phyloP scores from a whole-genome alignment of 1,140 invertebrate species.

The Halictus rubicundus region DNA sequence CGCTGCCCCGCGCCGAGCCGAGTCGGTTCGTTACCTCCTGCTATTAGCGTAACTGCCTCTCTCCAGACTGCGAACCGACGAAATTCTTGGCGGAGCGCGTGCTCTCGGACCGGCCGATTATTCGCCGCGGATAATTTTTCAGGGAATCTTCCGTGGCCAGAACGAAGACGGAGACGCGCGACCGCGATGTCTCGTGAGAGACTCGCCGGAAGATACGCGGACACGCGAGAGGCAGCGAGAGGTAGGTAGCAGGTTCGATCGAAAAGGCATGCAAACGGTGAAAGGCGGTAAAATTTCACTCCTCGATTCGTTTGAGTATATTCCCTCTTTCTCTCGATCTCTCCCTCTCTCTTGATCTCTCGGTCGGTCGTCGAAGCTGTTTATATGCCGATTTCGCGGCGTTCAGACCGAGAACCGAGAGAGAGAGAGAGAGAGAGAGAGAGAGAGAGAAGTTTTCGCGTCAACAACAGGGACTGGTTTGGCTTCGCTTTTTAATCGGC shows the following conservation, averaged over 20 bases:
- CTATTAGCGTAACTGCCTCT: slow-evolving; percentile 9
- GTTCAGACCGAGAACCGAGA: slow-evolving; percentile 32
- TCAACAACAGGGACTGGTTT: slow-evolving; percentile 55
- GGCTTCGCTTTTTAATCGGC: slow-evolving; percentile 63
- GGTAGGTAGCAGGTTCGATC: slow-evolving; percentile 47
- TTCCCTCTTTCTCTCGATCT: too few relatives aligned
- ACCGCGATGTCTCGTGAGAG: background rate
- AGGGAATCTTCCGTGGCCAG: too few relatives aligned
- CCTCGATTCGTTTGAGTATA: slow-evolving; percentile 54
- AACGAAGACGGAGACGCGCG: background rate
- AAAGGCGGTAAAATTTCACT: slow-evolving; percentile 69
- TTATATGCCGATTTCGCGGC: slow-evolving; percentile 50
- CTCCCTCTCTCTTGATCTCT: background rate
- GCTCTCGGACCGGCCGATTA: slow-evolving; percentile 14
- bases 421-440: too few relatives aligned
- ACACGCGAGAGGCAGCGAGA: slow-evolving; percentile 31
- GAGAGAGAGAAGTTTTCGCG: slow-evolving; percentile 49
- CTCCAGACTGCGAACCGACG: background rate
- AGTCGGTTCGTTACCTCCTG: slow-evolving; percentile 22
- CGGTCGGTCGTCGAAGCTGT: slow-evolving; percentile 19
- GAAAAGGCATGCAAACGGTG: slow-evolving; percentile 61
- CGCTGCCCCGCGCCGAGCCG: background rate
- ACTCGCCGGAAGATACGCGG: background rate
- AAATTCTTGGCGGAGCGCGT: slow-evolving; percentile 1
- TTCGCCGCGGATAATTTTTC: slow-evolving; percentile 10